Base-by-base conservation (phyloP, 2,797 vertebrate species). In the Scyliorhinus canicula region DNA sequence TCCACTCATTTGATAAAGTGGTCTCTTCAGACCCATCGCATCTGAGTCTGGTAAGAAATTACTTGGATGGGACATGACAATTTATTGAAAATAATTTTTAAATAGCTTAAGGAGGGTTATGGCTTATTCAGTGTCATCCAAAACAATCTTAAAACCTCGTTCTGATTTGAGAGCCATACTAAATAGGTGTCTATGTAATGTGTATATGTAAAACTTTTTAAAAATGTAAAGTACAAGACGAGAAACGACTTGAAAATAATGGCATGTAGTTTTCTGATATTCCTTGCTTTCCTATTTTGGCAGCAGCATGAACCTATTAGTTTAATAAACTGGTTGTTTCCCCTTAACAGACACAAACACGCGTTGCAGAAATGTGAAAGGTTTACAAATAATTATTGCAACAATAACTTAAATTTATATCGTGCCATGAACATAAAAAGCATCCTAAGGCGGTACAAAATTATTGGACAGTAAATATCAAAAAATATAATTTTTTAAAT, bases 401-500 rank as follows among this genome's bases (percentile, higher is more conserved):
- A 84, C 7, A 52, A 19, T 35, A 57, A 14, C 12, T 31, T 52
- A 86, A 50, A 55, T 55, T 11, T 55, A 31, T 86, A 12, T 55
- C 0, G 14, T n/a, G 28, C 5, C 85, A 5, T 88, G 55, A 55
- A 57, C 50, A 57, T 88, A 57, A 12, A 57, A 88, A 12, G 14
- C 84, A 86, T 35, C 52, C 31, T 55, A 35, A 55, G 85, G 14
- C 11, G 2, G 12, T 55, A n/a, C 12, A 6, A 12, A 88, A 57
- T 88, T 88, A 35, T 52, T 57, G 28, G 28, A 57, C 8, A 35
- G 52, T 55, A 88, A 88, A 44, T 84, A 50, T 57, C 35, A 57
- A 31, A 88, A 85, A 88, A 55, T 88, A 31, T 88, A 88, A 88
- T 86, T 50, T 55, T n/a, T n/a, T n/a, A n/a, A n/a, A n/a, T n/a